Evolutionary conservation across 2,113 vertebrate genomes (phyloP).

Genomic region (Cheilinus undulatus): DNA sequence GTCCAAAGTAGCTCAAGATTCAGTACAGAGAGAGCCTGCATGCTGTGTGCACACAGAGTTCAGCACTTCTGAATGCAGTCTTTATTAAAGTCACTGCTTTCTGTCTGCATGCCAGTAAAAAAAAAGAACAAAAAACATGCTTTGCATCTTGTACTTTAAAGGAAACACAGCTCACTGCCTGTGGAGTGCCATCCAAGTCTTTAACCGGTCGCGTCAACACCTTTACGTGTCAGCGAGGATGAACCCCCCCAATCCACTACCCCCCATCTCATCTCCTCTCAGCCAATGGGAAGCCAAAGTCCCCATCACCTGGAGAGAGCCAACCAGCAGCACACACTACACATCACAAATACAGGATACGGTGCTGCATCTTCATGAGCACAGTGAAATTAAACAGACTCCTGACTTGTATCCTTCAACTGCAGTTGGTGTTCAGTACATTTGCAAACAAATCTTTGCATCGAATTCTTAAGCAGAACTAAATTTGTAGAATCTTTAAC

Average conservation of each 20-base stretch:
- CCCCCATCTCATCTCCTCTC: conserved; percentile 22
- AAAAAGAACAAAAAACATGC: not conserved
- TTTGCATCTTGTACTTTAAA: conserved; percentile 23
- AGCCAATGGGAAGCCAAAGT: conserved; percentile 65
- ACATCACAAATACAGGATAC: not conserved
- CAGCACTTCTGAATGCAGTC: not conserved
- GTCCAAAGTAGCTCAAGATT: not conserved
- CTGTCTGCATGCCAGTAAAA: conserved; percentile 4
- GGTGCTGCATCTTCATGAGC: conserved; percentile 31
- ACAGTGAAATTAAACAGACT: not conserved
- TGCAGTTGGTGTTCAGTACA: not conserved
- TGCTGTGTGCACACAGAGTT: not conserved
- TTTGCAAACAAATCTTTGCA: too few relatives aligned
- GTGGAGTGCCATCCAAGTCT: not conserved
- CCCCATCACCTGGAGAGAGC: conserved; percentile 62
- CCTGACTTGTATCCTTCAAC: conserved; percentile 8
- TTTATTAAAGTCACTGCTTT: not conserved
- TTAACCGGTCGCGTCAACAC: conserved; percentile 56
- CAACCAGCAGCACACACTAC: conserved; percentile 30
- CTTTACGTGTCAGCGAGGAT: conserved; percentile 3
- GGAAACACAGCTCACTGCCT: conserved; percentile 5
- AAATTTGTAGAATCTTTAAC: too few relatives aligned
- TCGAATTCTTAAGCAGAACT: too few relatives aligned
- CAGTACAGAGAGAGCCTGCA: not conserved
- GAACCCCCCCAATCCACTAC: not conserved